Evolutionary conservation across 2,113 vertebrate species (phyloP).

Genomic region (Gymnorhina tibicen): DNA sequence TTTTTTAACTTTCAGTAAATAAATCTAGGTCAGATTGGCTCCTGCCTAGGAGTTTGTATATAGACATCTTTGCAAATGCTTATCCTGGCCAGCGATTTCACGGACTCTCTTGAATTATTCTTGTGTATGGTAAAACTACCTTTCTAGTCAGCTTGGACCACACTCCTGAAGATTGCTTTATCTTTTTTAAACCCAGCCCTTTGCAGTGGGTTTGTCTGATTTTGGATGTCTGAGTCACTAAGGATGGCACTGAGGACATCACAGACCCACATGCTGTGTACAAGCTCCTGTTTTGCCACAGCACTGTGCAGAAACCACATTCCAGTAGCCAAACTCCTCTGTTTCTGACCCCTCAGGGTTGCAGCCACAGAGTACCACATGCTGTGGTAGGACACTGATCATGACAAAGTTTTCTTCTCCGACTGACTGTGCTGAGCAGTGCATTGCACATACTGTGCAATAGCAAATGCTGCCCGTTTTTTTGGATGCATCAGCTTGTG

Average conservation of each 20-base stretch:
- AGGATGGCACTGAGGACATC: not conserved
- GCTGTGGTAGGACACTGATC: not conserved
- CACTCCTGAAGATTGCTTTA: not conserved
- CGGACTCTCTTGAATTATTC: rapidly evolving
- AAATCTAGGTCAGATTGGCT: not conserved
- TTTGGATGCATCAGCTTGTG: not conserved
- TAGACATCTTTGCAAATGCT: not conserved
- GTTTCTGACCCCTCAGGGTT: not conserved
- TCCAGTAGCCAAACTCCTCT: not conserved
- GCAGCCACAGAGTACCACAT: not conserved
- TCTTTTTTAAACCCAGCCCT: not conserved
- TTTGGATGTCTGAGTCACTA: not conserved
- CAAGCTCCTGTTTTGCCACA: not conserved
- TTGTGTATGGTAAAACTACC: not conserved
- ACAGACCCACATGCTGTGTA: rapidly evolving
- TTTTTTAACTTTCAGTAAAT: not conserved
- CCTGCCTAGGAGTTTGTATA: not conserved
- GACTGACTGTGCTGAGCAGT: not conserved
- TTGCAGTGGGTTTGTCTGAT: not conserved
- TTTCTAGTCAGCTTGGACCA: not conserved
- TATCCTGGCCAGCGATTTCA: not conserved
- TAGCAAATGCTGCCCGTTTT: not conserved
- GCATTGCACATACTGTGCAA: rapidly evolving
- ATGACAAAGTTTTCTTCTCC: not conserved
- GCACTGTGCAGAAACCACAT: not conserved